Conservation (phyloP, 2,888 invertebrate genomes). For the Copidosoma aretas region DNA sequence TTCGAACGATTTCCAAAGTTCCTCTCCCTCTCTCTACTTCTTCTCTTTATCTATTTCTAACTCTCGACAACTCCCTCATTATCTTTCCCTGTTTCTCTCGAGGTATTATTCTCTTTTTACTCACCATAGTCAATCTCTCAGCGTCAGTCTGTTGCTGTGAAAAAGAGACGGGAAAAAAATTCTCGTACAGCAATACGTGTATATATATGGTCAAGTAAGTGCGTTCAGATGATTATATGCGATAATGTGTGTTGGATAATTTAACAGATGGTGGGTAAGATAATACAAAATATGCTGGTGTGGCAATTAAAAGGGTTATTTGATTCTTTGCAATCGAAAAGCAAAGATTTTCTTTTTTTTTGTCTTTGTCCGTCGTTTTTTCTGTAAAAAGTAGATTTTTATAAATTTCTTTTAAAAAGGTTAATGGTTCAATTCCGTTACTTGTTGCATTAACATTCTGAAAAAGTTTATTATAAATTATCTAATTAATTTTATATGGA, state of each 20-base stretch:
- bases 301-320: too few relatives aligned
- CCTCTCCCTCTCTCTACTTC: slow-evolving; percentile 28
- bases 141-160: slow-evolving; percentile 1
- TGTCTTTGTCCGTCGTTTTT: too few relatives aligned
- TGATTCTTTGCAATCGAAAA: too few relatives aligned
- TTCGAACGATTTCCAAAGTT: slow-evolving; percentile 25
- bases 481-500: too few relatives aligned
- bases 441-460: too few relatives aligned
- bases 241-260: not conserved
- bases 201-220: not conserved
- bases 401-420: too few relatives aligned
- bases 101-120: slow-evolving; percentile 21
- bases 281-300: too few relatives aligned
- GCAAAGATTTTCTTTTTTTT: too few relatives aligned
- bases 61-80: slow-evolving; percentile 19
- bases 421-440: too few relatives aligned
- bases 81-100: slow-evolving; percentile 7
- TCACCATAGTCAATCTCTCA: slow-evolving; percentile 23
- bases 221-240: not conserved
- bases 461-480: too few relatives aligned
- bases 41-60: slow-evolving; percentile 2
- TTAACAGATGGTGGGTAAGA: not conserved
- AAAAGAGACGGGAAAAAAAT: not conserved
- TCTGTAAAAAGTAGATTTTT: too few relatives aligned
- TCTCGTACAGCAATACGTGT: not conserved